phyloP scores from a whole-genome alignment of 2,797 vertebrate genomes.

The Malacoctenus gilli region DNA sequence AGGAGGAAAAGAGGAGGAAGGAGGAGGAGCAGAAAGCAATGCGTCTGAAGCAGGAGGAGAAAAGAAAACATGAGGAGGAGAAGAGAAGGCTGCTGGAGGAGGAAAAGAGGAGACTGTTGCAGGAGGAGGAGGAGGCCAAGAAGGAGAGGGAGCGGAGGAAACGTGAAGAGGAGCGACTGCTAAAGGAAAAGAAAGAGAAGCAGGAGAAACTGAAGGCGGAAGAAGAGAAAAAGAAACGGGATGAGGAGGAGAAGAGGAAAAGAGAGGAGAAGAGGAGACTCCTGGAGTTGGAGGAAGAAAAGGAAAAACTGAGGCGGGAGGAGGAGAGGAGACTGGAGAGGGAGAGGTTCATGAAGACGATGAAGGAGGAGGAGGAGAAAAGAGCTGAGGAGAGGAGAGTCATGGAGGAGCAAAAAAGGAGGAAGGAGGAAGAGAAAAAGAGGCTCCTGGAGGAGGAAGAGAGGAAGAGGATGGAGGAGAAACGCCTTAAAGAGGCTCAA shows the following conservation, averaged over 20 bases:
- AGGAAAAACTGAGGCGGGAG: slow-evolving; percentile 49
- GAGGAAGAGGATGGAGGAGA: slow-evolving; percentile 41
- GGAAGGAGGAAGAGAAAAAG: slow-evolving; percentile 50
- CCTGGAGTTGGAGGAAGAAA: slow-evolving; percentile 29
- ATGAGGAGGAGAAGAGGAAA: slow-evolving; percentile 38
- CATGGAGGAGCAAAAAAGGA: slow-evolving; percentile 46
- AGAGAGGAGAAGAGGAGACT: slow-evolving; percentile 53
- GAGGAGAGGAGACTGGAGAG: slow-evolving; percentile 53
- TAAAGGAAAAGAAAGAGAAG: slow-evolving; percentile 56
- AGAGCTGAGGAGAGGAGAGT: slow-evolving; percentile 31
- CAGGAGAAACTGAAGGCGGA: slow-evolving; percentile 47
- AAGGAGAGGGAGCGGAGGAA: slow-evolving; percentile 52
- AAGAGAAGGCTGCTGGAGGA: slow-evolving; percentile 54
- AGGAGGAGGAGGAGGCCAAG: slow-evolving; percentile 55
- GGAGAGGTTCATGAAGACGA: slow-evolving; percentile 47
- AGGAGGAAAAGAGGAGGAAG: slow-evolving; percentile 35
- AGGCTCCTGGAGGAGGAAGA: slow-evolving; percentile 42
- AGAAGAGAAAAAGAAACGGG: slow-evolving; percentile 36
- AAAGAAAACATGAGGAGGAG: slow-evolving; percentile 58
- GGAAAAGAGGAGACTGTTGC: slow-evolving; percentile 55
- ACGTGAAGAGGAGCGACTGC: slow-evolving; percentile 53
- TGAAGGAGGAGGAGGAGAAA: slow-evolving; percentile 56
- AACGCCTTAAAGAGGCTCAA: slow-evolving; percentile 23
- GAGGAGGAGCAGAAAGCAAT: slow-evolving; percentile 43
- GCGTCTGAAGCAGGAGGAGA: slow-evolving; percentile 36